A percentile compares a stretch with the other conserved stretches of the same genome.
These are phyloP conservation scores for Drosophila trapezifrons DNA, from an alignment of 1,140 invertebrate species.

Conservation along the genomic window DNA sequence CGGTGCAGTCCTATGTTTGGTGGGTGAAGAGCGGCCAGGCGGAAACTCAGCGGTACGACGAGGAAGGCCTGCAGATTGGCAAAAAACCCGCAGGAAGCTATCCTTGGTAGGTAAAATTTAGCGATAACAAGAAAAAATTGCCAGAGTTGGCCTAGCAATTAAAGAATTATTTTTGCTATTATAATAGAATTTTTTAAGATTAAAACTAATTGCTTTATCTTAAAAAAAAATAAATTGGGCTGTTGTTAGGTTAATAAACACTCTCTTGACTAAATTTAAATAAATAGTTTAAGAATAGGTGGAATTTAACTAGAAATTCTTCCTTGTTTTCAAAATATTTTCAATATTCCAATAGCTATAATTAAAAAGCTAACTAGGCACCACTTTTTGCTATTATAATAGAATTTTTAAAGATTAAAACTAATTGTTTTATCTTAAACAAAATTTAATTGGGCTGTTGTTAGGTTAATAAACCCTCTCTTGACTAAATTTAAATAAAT, in stretches of 20 bases:
- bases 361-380: neutral
- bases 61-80: constrained; percentile 85
- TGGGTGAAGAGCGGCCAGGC: constrained; percentile 85
- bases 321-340: neutral
- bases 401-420: neutral
- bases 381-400: too few species aligned
- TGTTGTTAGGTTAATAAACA: neutral
- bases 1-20: constrained; percentile 86
- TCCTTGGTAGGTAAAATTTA: constrained; percentile 85
- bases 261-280: neutral
- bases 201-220: neutral
- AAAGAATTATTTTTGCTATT: neutral
- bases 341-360: neutral
- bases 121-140: neutral
- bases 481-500: neutral
- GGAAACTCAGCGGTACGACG: constrained; percentile 84
- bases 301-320: neutral
- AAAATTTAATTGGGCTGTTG: too few species aligned
- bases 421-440: neutral
- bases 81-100: constrained; percentile 85
- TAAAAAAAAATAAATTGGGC: too few species aligned
- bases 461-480: neutral
- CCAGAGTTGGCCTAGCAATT: neutral
- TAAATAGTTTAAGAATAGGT: neutral
- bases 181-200: neutral